phyloP scores from a whole-genome alignment of 2,888 invertebrate genomes.

The Brachypalpus laphriformis region DNA sequence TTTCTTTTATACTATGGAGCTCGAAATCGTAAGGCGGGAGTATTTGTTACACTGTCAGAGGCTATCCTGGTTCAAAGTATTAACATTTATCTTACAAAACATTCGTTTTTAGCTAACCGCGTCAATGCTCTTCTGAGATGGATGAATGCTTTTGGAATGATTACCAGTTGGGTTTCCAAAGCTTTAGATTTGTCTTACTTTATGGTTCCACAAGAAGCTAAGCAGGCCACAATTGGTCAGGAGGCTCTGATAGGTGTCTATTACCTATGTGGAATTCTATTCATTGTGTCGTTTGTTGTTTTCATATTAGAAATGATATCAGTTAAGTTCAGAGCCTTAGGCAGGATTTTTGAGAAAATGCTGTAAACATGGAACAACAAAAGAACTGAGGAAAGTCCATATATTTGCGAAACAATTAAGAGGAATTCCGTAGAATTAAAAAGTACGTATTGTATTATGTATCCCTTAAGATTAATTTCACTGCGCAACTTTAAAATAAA shows the following conservation, averaged over 20 bases:
- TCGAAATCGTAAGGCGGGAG: constrained; percentile 41
- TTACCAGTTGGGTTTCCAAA: constrained; percentile 74
- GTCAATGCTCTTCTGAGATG: constrained; percentile 76
- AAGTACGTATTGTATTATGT: no score
- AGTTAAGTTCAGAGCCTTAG: background rate
- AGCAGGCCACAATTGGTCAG: constrained; percentile 13
- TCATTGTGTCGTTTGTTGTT: constrained; percentile 8
- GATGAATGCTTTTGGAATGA: constrained; percentile 76
- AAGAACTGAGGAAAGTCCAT: no score
- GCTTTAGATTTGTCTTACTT: constrained; percentile 42
- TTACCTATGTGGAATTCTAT: constrained; percentile 23
- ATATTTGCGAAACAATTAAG: no score
- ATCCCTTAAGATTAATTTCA: no score
- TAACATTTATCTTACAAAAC: constrained; percentile 77
- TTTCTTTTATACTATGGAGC: constrained; percentile 72
- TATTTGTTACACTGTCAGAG: constrained; percentile 13
- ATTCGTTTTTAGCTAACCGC: constrained; percentile 77
- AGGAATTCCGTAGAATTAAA: no score
- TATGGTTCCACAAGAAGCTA: background rate
- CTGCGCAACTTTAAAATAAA: no score
- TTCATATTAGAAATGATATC: constrained; percentile 57
- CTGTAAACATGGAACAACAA: background rate
- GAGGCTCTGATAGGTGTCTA: constrained; percentile 34
- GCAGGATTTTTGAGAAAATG: background rate
- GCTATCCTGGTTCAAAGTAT: constrained; percentile 27